These are phyloP conservation scores for Mesoclemmys tuberculata DNA, from an alignment of 2,113 vertebrate species.

Conservation along the genomic window DNA sequence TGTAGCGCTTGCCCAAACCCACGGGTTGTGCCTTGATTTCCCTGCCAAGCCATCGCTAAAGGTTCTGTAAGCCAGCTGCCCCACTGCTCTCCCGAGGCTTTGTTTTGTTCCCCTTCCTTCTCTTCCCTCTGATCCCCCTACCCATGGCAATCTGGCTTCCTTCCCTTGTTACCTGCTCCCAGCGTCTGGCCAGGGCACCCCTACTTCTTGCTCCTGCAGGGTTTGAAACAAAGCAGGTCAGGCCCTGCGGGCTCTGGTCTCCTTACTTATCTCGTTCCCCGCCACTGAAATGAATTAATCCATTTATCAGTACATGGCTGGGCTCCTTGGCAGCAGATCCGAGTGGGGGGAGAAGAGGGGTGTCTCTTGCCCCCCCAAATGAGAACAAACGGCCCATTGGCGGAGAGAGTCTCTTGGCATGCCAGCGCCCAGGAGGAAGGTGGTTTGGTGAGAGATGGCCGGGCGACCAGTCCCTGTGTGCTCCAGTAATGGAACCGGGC, in stretches of 20 bases:
- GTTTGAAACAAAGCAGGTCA: constrained; percentile 81
- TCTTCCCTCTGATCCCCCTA: neutral
- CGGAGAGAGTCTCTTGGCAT: no score
- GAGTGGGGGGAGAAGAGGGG: neutral
- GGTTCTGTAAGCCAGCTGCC: no score
- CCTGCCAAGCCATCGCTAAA: no score
- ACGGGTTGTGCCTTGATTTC: no score
- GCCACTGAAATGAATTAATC: constrained; percentile 78
- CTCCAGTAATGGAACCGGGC: no score
- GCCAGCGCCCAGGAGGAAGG: no score
- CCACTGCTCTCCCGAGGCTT: neutral
- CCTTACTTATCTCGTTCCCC: constrained; percentile 75
- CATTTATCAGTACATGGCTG: constrained; percentile 68
- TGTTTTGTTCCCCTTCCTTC: constrained; percentile 26
- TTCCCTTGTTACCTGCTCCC: constrained; percentile 57
- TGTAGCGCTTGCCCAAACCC: no score
- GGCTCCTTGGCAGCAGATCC: constrained; percentile 71
- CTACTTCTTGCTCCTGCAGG: constrained; percentile 71
- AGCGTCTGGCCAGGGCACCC: constrained; percentile 67
- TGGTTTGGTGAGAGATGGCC: no score
- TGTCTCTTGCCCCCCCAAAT: no score
- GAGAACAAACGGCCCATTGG: no score
- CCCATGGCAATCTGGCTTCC: no score
- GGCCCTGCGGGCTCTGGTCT: constrained; percentile 71
- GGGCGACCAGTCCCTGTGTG: no score